These are phyloP conservation scores for Tachina lurida DNA, from an alignment of 2,888 invertebrate species.

Conservation along the genomic window DNA sequence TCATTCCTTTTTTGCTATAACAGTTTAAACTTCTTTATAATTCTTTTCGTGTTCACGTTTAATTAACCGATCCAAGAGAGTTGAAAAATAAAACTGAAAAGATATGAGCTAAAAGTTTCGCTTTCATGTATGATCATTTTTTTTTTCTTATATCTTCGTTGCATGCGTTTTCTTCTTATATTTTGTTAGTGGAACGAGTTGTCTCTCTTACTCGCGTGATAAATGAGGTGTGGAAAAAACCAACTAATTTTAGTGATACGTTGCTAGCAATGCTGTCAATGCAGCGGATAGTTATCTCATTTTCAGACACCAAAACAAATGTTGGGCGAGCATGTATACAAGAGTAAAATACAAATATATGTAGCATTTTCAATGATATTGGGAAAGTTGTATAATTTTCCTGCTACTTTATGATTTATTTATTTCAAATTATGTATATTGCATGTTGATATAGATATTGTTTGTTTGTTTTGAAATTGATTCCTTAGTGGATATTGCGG, in stretches of 20 bases:
- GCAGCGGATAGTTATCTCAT: not conserved
- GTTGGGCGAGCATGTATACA: too few relatives aligned
- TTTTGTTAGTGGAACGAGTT: slow-evolving; percentile 6
- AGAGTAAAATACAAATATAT: too few relatives aligned
- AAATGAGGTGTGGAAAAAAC: not conserved
- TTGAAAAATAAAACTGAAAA: slow-evolving; percentile 79
- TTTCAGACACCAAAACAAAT: not conserved
- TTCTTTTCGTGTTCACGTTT: slow-evolving; percentile 47
- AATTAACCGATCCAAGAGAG: slow-evolving; percentile 78
- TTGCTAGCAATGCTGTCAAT: slow-evolving; percentile 48
- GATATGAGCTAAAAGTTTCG: slow-evolving; percentile 61
- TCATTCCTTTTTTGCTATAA: slow-evolving; percentile 49
- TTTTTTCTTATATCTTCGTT: slow-evolving; percentile 43
- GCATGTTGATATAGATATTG: too few relatives aligned
- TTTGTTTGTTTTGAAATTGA: too few relatives aligned
- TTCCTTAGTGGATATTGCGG: too few relatives aligned
- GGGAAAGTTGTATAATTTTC: too few relatives aligned
- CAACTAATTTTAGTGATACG: slow-evolving; percentile 36
- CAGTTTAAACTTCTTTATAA: slow-evolving; percentile 33
- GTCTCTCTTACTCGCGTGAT: slow-evolving; percentile 15
- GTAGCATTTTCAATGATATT: too few relatives aligned
- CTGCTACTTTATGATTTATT: too few relatives aligned
- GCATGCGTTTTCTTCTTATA: slow-evolving; percentile 45
- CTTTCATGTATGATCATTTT: slow-evolving; percentile 69
- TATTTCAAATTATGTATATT: too few relatives aligned